Percentiles rank a stretch among this genome's conserved stretches.
Evolutionary conservation across 2,797 vertebrate species (phyloP).

Genomic region (Arrhamphus sclerolepis): DNA sequence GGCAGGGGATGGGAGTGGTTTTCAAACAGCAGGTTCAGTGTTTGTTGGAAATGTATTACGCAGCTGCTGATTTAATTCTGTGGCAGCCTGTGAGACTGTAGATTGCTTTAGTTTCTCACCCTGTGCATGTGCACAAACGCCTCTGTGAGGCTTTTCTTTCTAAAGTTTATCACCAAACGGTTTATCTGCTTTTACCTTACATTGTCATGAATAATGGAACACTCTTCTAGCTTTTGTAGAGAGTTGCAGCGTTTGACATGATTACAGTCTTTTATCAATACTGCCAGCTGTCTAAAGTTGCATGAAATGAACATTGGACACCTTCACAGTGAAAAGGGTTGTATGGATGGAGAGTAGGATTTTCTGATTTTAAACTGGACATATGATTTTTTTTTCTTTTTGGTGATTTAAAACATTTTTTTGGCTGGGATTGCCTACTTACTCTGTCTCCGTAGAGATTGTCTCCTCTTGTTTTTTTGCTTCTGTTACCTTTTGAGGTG

Average conservation of each 20-base stretch:
- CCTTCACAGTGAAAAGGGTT: too few species aligned
- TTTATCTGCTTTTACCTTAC: not conserved
- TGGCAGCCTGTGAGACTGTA: constrained; percentile 25
- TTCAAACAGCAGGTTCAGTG: constrained; percentile 26
- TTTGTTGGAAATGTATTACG: constrained; percentile 40
- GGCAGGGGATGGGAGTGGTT: constrained; percentile 21
- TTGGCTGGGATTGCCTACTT: too few species aligned
- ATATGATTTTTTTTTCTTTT: too few species aligned
- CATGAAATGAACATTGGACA: too few species aligned
- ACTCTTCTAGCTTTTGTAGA: not conserved
- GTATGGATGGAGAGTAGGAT: too few species aligned
- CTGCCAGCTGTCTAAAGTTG: not conserved
- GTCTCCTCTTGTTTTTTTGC: too few species aligned
- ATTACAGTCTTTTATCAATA: not conserved
- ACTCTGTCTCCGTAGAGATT: too few species aligned
- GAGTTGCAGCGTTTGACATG: not conserved
- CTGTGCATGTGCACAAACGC: constrained; percentile 1
- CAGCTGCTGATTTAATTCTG: constrained; percentile 51
- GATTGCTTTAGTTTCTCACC: constrained; percentile 17
- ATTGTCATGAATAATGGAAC: not conserved
- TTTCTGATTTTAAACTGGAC: too few species aligned
- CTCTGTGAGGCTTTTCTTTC: not conserved
- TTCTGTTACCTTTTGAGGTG: too few species aligned
- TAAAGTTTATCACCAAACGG: not conserved
- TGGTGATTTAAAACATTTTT: too few species aligned